Base-by-base conservation (phyloP, 2,888 invertebrate genomes). In the Megamerina dolium region DNA sequence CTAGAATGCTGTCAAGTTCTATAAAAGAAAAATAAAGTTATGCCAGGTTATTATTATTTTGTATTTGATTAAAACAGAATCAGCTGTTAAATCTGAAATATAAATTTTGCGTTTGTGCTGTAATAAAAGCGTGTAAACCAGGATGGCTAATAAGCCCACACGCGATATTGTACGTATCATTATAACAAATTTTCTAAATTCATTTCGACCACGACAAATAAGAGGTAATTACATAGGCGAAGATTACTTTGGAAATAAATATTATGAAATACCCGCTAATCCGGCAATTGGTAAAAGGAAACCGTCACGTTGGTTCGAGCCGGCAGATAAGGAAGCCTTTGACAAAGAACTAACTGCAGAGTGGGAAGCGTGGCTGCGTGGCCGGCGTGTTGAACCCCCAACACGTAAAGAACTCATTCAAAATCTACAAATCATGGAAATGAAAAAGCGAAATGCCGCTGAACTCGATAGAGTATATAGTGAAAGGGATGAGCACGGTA, bases 311-410 rank as follows among this genome's bases (percentile, higher is more conserved):
- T 88, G 83, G 82, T 90, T 86, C 70, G 80, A 79, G 49, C 86
- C 88, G 1, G 68, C 74, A 0, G 73, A 75, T 33, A 77, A 78
- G 14, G 66, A 70, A 3, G 67, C 75, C 18, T 85, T 85, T 56
- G 77, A 83, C 50, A 80, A 83, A 60, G 85, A 87, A 58, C 62
- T 87, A 56, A 87, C 91, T 1, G 79, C 86, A 1, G 91, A 91
- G 70, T 92, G 92, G 92, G 87, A 89, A 63, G 76, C 90, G 6
- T 92, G 91, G 91, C 70, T 92, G 35, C 74, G 91, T 52, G 77
- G 78, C 52, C 72, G 83, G 55, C 76, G 80, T 70, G 77, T 68
- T 2, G 75, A 79, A 1, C 82, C 87, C 32, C 91, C 91, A 1
- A 76, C 80, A 1, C 77, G 76, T 48, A 83, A 85, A 49, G 90